phyloP scores from a whole-genome alignment of 2,113 vertebrate genomes.

The Corvus hawaiiensis region DNA sequence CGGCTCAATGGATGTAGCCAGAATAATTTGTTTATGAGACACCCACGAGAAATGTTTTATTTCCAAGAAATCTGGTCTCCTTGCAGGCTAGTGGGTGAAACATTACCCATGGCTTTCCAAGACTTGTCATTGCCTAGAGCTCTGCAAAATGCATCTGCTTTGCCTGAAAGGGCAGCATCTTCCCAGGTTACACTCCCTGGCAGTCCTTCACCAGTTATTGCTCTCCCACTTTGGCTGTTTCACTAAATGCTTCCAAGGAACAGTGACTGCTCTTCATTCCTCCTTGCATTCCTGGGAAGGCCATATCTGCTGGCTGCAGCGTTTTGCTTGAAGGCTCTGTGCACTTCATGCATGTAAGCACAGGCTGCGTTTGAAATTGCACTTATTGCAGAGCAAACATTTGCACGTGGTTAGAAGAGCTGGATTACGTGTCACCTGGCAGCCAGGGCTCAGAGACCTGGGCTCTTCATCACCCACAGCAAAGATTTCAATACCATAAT shows the following conservation, averaged over 20 bases:
- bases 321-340: not conserved
- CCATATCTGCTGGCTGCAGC: not conserved
- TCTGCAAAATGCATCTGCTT: not conserved
- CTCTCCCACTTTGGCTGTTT: not conserved
- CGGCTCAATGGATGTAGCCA: not conserved
- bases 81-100: constrained; percentile 5
- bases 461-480: not conserved
- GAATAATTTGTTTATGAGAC: not conserved
- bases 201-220: not conserved
- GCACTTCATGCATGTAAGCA: not conserved
- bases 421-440: not conserved
- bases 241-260: not conserved
- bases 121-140: not conserved
- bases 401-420: not conserved
- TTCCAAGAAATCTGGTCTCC: not conserved
- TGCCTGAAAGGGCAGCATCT: not conserved
- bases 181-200: not conserved
- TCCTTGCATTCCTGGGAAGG: not conserved
- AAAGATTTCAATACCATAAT: not conserved
- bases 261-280: not conserved
- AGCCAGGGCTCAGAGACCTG: not conserved
- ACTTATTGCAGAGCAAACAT: not conserved
- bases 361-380: not conserved
- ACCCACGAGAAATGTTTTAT: not conserved
- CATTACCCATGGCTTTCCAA: not conserved